Percentiles rank a stretch among this genome's conserved stretches.
Conservation (phyloP, 2,113 vertebrate genomes). For the Prolemur simus region DNA sequence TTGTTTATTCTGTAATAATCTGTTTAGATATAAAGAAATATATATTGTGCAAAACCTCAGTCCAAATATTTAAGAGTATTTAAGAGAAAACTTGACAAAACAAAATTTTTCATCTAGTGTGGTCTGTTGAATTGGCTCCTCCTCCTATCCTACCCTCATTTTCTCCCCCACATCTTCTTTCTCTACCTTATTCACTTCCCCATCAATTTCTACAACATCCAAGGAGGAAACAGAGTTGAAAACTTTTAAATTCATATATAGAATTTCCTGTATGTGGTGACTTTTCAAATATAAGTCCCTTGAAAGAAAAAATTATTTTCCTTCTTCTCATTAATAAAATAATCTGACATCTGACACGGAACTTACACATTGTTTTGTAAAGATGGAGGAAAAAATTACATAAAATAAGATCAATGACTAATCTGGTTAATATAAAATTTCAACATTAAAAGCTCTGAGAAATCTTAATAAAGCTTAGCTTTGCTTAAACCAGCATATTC, state of each 20-base stretch:
- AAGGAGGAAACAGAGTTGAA: conserved; percentile 26
- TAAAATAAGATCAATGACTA: neutral
- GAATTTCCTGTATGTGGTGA: neutral
- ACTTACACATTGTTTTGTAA: conserved; percentile 7
- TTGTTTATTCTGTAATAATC: neutral
- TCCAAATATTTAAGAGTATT: neutral
- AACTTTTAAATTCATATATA: conserved; percentile 11
- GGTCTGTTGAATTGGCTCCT: neutral
- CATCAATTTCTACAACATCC: neutral
- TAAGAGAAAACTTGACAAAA: conserved; percentile 4
- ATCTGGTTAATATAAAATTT: conserved; percentile 6
- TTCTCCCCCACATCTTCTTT: neutral
- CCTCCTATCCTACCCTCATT: neutral
- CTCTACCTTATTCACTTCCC: neutral
- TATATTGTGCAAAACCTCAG: neutral
- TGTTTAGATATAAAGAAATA: conserved; percentile 10
- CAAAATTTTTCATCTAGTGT: neutral
- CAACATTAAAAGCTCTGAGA: neutral
- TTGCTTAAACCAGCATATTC: conserved; percentile 3
- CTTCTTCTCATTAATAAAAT: conserved; percentile 26
- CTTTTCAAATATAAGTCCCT: conserved; percentile 11
- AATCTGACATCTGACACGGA: neutral
- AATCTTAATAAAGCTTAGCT: conserved; percentile 21
- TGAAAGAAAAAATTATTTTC: conserved; percentile 1
- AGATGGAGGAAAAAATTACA: neutral